Conservation (phyloP, 2,113 vertebrate genomes). For the Gymnarchus niloticus region DNA sequence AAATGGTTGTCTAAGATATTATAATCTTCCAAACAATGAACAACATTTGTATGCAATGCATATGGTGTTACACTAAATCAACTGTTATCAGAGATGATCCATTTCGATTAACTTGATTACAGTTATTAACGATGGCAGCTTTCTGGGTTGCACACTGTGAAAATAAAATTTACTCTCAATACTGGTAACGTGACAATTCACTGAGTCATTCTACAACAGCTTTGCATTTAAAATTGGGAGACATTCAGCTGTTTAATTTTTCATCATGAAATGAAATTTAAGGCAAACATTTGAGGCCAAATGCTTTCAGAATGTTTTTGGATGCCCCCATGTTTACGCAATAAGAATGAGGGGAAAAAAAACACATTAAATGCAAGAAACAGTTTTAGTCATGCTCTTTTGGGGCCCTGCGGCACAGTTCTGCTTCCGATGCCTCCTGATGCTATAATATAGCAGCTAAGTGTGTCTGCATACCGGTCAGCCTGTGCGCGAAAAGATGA, state of each 20-base stretch:
- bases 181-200: not conserved
- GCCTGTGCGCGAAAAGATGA: constrained; percentile 44
- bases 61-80: not conserved
- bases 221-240: too few relatives aligned
- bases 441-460: constrained; percentile 22
- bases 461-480: constrained; percentile 55
- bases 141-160: not conserved
- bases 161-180: not conserved
- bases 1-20: too few relatives aligned
- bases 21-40: too few relatives aligned
- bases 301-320: not conserved
- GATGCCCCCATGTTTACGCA: not conserved
- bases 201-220: not conserved
- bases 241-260: not conserved
- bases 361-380: constrained; percentile 8
- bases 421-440: not conserved
- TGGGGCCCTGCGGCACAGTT: not conserved
- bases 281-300: not conserved
- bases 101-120: constrained; percentile 19
- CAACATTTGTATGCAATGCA: constrained; percentile 1
- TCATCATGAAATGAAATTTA: not conserved
- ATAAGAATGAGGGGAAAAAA: not conserved
- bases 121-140: not conserved
- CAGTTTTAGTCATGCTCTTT: not conserved
- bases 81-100: constrained; percentile 14